phyloP scores from a whole-genome alignment of 1,140 invertebrate species.

The Solenopsis invicta region DNA sequence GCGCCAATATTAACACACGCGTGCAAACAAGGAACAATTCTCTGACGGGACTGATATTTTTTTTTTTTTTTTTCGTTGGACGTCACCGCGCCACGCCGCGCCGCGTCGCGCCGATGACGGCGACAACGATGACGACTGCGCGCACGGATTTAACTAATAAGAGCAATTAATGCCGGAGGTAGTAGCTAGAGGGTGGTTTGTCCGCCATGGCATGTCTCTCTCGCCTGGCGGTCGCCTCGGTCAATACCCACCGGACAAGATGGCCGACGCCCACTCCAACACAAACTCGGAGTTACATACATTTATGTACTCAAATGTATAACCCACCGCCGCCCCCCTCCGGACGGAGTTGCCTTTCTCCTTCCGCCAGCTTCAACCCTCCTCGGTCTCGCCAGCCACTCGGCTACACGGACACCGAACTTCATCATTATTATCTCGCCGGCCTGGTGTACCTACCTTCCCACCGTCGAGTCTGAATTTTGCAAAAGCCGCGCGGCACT shows the following conservation, averaged over 20 bases:
- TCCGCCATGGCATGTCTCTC: conserved; percentile 84
- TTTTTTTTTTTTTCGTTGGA: conserved; percentile 46
- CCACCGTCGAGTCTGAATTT: conserved; percentile 71
- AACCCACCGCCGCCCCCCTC: conserved; percentile 80
- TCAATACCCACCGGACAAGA: conserved; percentile 88
- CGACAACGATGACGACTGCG: conserved; percentile 50
- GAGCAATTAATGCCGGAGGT: conserved; percentile 85
- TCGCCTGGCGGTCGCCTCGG: conserved; percentile 86
- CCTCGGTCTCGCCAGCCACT: conserved; percentile 80
- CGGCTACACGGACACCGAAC: conserved; percentile 85
- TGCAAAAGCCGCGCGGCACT: conserved; percentile 64
- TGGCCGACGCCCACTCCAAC: conserved; percentile 87
- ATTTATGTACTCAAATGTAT: conserved; percentile 88
- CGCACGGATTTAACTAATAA: conserved; percentile 84
- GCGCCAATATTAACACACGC: conserved; percentile 22
- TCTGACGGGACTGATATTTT: conserved; percentile 32
- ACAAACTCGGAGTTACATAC: conserved; percentile 87
- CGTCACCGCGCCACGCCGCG: not conserved
- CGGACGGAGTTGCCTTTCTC: conserved; percentile 84
- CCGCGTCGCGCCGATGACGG: conserved; percentile 28
- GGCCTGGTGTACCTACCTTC: conserved; percentile 62
- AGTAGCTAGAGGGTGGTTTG: conserved; percentile 84
- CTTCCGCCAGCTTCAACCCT: conserved; percentile 82
- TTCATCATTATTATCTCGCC: conserved; percentile 84
- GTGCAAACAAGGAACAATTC: not conserved